Base-by-base conservation (phyloP, 2,113 vertebrate species). In the Hemichromis elongatus region DNA sequence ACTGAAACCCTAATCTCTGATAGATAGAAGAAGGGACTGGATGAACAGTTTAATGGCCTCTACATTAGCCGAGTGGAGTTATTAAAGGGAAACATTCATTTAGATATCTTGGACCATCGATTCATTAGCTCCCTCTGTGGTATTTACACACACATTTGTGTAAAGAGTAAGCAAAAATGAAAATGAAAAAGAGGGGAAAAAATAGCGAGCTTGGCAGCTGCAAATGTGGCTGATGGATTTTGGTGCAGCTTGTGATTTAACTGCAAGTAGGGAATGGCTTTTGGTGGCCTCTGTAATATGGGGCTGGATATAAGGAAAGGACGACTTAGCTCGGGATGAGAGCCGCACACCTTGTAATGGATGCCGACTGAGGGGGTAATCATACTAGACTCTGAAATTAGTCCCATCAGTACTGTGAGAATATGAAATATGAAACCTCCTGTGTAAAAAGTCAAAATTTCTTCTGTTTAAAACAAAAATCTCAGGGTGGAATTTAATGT, bases 31-130 rank as follows among this genome's bases (percentile, higher is more conserved):
- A 73, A 83, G 24, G 84, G 84, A 82, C 77, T 89, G 80, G 77
- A 84, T 89, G 89, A 92, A 88, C 89, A 75, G 59, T 85, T 85
- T 91, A 92, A 94, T 87, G 88, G 90, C 80, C 87, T 79, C 80
- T 21, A 75, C 66, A 89, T 93, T 90, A 86, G 18, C n/a, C 77
- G 80, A 83, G 79, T 26, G 30, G 28, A 79, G 42, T 87, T 68
- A 85, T 77, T 79, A 35, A 87, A 73, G 77, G 57, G 73, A 66
- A 37, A 50, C 68, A 54, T 91, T 82, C 42, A 57, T 84, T 89
- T 55, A n/a, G 73, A 83, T 50, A 57, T 81, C 77, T 55, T n/a
- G 33, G 18, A 21, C n/a, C 61, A 63, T 81, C 80, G 55, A 86
- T 87, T 83, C 37, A 86, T 88, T 84, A 85, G 57, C 52, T 85